Conservation (phyloP, 2,797 vertebrate genomes). For the Sebastes diaconus region DNA sequence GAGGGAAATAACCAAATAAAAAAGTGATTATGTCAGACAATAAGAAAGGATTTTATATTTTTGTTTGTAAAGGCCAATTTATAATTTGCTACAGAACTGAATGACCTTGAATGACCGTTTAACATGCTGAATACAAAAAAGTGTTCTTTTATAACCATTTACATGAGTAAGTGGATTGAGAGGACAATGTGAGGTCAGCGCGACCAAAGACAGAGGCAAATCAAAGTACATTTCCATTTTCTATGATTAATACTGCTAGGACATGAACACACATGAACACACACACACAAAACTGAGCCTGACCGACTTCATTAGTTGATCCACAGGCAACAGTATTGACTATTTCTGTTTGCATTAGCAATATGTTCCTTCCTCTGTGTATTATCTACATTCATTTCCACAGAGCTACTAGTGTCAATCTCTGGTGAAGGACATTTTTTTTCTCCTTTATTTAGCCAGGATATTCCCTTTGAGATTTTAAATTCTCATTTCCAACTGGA, state of each 20-base stretch:
- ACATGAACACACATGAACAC: neutral
- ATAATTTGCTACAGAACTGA: neutral
- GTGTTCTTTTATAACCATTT: neutral
- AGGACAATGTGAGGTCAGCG: neutral
- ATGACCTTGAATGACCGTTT: neutral
- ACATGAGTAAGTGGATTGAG: neutral
- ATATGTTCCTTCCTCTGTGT: neutral
- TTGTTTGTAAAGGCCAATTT: neutral
- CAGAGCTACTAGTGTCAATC: neutral
- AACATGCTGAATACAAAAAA: neutral
- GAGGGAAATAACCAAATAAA: neutral
- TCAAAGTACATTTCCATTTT: neutral
- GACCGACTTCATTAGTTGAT: neutral
- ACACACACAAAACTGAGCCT: neutral
- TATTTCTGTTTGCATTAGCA: neutral
- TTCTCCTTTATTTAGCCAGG: neutral
- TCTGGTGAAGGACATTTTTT: neutral
- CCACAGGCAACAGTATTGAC: neutral
- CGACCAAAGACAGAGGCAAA: neutral
- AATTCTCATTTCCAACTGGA: neutral
- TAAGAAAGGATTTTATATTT: neutral
- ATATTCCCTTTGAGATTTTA: neutral
- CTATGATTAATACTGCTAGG: neutral
- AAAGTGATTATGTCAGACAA: neutral
- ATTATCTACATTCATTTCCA: constrained; percentile 22